phyloP scores from a whole-genome alignment of 1,140 invertebrate species.

The Ceratina australensis region DNA sequence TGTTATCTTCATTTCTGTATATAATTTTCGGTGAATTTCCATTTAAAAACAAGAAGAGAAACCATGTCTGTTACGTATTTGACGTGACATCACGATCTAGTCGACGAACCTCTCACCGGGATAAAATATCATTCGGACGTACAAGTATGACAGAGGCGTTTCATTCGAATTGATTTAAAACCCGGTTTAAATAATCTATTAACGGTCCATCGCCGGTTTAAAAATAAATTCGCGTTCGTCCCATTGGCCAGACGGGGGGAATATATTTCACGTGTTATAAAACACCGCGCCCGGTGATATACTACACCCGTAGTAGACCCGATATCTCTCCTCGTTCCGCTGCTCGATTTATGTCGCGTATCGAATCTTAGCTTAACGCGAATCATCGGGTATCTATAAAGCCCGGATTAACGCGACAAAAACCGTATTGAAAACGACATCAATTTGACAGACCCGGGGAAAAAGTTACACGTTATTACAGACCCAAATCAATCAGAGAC shows the following conservation, averaged over 20 bases:
- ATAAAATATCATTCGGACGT: background rate
- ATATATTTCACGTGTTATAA: background rate
- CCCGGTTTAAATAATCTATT: background rate
- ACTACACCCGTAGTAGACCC: background rate
- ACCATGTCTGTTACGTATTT: no score
- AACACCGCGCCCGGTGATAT: no score
- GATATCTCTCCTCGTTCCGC: background rate
- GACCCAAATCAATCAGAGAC: no score
- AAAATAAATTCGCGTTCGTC: constrained; percentile 8
- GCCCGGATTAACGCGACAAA: background rate
- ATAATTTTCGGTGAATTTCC: no score
- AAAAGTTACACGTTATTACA: no score
- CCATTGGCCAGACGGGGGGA: background rate
- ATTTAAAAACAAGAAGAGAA: no score
- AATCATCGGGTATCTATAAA: constrained; percentile 7
- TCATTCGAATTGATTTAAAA: background rate
- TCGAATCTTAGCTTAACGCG: background rate
- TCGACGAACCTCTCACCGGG: no score
- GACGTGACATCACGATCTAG: no score
- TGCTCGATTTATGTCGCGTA: no score
- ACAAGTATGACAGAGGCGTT: background rate
- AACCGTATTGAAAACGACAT: no score
- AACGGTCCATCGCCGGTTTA: background rate
- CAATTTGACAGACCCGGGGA: no score
- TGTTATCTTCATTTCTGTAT: no score